Conservation (phyloP, 2,113 vertebrate genomes). For the Notarius lentiginosus region DNA sequence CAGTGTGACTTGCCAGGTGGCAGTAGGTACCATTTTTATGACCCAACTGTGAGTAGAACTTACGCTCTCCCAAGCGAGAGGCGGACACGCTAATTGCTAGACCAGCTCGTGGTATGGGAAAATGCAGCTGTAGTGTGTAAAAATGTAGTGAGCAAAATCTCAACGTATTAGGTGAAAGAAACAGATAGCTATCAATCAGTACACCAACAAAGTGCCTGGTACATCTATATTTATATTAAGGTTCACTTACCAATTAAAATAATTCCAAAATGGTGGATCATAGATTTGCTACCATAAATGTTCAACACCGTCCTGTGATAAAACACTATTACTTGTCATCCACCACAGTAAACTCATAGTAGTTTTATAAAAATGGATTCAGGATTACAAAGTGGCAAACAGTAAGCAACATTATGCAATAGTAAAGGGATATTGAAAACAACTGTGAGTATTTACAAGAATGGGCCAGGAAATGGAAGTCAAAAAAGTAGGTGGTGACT, state of each 20-base stretch:
- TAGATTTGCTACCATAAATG: not conserved
- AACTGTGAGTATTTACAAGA: not conserved
- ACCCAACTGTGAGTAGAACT: no score
- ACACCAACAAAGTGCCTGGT: not conserved
- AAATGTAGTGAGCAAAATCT: not conserved
- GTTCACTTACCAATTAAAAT: not conserved
- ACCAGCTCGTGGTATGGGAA: no score
- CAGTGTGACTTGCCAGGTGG: no score
- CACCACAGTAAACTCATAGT: not conserved
- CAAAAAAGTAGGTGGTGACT: not conserved
- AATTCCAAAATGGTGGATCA: not conserved
- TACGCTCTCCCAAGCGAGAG: no score
- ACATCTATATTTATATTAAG: not conserved
- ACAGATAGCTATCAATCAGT: not conserved
- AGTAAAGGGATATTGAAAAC: not conserved
- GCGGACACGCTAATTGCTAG: no score
- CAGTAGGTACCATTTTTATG: no score
- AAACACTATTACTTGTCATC: not conserved
- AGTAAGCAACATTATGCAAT: not conserved
- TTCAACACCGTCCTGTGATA: not conserved
- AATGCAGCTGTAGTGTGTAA: not conserved
- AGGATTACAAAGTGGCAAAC: not conserved
- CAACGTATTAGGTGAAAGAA: not conserved
- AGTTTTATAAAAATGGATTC: not conserved
- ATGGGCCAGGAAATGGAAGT: not conserved